Conservation (phyloP, 64 coral and sea anemone genomes). For the Porites australiensis region DNA sequence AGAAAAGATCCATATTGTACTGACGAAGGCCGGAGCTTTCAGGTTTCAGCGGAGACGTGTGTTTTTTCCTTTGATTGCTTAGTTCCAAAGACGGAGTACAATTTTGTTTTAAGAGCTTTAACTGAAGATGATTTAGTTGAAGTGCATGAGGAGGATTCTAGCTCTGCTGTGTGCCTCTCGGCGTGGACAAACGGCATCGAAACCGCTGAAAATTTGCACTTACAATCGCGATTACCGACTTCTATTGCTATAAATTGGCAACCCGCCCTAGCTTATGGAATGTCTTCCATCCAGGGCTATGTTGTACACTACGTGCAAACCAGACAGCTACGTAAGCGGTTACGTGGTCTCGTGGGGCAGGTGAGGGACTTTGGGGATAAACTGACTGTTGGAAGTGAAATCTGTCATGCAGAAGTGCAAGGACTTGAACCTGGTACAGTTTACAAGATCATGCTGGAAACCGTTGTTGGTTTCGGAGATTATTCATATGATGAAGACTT, state of each 20-base stretch:
- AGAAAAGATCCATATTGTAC: not conserved
- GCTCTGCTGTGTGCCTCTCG: not conserved
- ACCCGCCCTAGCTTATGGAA: conserved; percentile 64
- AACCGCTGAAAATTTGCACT: conserved; percentile 27
- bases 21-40: conserved; percentile 1
- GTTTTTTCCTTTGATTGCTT: conserved; percentile 65
- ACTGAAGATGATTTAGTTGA: conserved; percentile 32
- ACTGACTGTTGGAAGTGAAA: conserved; percentile 11
- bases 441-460: conserved; percentile 77
- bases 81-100: conserved; percentile 55
- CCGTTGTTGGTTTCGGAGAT: conserved; percentile 48
- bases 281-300: conserved; percentile 52
- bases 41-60: conserved; percentile 10
- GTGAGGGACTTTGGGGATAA: conserved; percentile 35
- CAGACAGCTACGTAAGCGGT: conserved; percentile 60
- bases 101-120: conserved; percentile 41
- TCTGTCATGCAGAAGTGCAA: not conserved
- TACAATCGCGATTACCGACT: conserved; percentile 49
- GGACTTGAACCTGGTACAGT: conserved; percentile 78
- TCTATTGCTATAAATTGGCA: conserved; percentile 69
- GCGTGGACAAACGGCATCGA: conserved; percentile 80
- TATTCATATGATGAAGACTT: conserved; percentile 52
- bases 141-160: not conserved
- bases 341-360: conserved; percentile 33
- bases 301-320: conserved; percentile 71